Evolutionary conservation across 2,888 invertebrate genomes (phyloP).

Genomic region (Rhogogaster chlorosoma): DNA sequence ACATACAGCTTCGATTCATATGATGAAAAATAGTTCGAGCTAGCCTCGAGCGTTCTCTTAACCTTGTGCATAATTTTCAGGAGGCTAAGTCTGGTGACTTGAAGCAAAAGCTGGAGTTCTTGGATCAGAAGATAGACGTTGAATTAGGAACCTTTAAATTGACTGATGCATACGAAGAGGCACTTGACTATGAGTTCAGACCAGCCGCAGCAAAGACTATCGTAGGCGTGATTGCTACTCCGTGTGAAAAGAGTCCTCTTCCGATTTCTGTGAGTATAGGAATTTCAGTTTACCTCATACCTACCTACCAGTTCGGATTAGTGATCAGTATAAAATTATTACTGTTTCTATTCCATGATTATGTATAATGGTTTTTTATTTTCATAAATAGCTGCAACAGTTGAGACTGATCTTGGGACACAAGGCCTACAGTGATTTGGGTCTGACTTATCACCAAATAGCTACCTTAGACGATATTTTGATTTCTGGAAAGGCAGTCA

Average conservation of each 20-base stretch:
- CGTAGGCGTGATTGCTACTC: slow-evolving; percentile 83
- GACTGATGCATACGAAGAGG: slow-evolving; percentile 82
- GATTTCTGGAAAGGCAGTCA: slow-evolving; percentile 80
- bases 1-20: not conserved
- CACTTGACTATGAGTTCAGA: slow-evolving; percentile 86
- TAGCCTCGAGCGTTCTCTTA: not conserved
- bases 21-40: not conserved
- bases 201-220: slow-evolving; percentile 87
- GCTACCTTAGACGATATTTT: slow-evolving; percentile 81
- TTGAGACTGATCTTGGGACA: slow-evolving; percentile 70
- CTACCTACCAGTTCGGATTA: not conserved
- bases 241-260: slow-evolving; percentile 81
- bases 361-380: not conserved
- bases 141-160: slow-evolving; percentile 78
- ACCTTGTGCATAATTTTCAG: slow-evolving; percentile 58
- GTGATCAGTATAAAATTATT: not conserved
- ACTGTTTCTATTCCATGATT: not conserved
- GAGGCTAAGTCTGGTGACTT: slow-evolving; percentile 67
- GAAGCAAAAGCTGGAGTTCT: slow-evolving; percentile 65
- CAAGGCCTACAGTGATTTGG: slow-evolving; percentile 80
- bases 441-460: slow-evolving; percentile 82
- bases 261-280: slow-evolving; percentile 79
- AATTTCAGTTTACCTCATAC: not conserved
- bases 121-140: slow-evolving; percentile 77
- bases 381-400: slow-evolving; percentile 70